These are phyloP conservation scores for Zaprionus bogoriensis DNA, from an alignment of 2,888 invertebrate species.

Conservation along the genomic window DNA sequence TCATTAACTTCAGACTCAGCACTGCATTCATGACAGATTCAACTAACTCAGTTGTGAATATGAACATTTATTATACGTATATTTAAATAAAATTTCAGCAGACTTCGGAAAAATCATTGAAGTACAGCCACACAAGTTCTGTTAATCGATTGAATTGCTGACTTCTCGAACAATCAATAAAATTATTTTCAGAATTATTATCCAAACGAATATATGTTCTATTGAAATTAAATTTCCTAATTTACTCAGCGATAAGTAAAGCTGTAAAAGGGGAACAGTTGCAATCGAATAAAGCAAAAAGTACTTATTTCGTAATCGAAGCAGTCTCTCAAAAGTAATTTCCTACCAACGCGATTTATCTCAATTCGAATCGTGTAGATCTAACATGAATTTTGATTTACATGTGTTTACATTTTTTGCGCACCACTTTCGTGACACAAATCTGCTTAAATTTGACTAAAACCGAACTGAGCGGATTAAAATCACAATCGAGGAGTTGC, in stretches of 20 bases:
- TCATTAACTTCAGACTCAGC: background rate
- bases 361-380: conserved; percentile 47
- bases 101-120: no score
- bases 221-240: background rate
- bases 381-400: conserved; percentile 66
- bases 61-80: no score
- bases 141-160: no score
- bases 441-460: conserved; percentile 83
- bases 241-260: no score
- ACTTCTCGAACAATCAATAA: no score
- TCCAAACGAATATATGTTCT: no score
- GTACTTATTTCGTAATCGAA: no score
- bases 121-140: no score
- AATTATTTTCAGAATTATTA: no score
- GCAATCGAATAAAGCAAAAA: no score
- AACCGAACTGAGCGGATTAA: conserved; percentile 83
- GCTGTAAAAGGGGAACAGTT: no score
- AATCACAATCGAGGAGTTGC: conserved; percentile 71
- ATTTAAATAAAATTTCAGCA: no score
- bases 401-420: conserved; percentile 73
- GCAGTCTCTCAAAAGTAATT: background rate
- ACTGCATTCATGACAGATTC: background rate
- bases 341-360: conserved; percentile 22
- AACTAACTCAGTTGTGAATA: background rate
- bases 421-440: conserved; percentile 79